Base-by-base conservation (phyloP, 2,797 vertebrate genomes). In the Kryptopterus vitreolus region DNA sequence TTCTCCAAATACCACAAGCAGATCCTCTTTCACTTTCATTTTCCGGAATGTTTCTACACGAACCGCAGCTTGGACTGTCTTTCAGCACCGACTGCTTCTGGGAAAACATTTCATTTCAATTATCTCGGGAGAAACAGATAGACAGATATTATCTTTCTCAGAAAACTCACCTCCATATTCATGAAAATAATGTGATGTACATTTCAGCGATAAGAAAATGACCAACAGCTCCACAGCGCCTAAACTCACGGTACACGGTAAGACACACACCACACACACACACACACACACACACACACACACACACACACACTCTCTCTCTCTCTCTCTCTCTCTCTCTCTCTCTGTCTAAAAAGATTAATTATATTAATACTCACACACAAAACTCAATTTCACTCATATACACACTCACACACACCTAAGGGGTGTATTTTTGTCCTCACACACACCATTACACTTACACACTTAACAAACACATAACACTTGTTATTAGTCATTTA, bases 21-120 rank as follows among this genome's bases (percentile, higher is more conserved):
- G 88, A 82, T 83, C 88, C 92, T 82, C 83, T 96, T 97, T 97
- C 95, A 89, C 91, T 97, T 96, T 98, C 95, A 90, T 87, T 97
- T 96, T 93, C 92, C 84, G 92, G 94, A 92, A 94, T 89, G 88
- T 85, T 91, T 83, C 26, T 74, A 29, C 35, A 22, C 43, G 20
- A 59, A 13, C 58, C 61, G 38, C 73, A 22, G n/a, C 7, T 31
- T 2, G n/a, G n/a, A 46, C 33, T 16, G 29, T 57, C 72, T 59
- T 29, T 50, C 66, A 50, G 66, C 15, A 50, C 13, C n/a, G 48
- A 13, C 48, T 52, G 48, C 29, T 15, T n/a, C 20, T 55, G 29
- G 48, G 20, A 12, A n/a, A 55, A 55, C 5, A 24, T 10, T 73
- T n/a, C 5, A 24, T 31, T 26, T 24, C 33, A 73, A 24, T 13